A percentile compares a stretch with the other conserved stretches of the same genome.
phyloP scores from a whole-genome alignment of 2,113 vertebrate species.

The Clarias magur region DNA sequence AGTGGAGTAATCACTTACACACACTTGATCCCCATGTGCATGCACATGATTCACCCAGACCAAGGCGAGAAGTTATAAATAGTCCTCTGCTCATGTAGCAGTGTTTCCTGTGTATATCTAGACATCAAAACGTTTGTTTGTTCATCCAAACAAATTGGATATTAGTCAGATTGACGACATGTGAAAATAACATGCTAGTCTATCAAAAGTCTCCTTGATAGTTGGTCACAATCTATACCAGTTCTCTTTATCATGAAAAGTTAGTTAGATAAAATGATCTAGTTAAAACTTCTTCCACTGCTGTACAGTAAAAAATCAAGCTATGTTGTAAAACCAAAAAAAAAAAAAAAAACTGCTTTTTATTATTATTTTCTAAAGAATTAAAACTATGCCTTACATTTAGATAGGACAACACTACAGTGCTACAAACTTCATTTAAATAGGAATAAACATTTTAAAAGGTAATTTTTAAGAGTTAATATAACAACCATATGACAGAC shows the following conservation, averaged over 20 bases:
- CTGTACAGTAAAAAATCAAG: not conserved
- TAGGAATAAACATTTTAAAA: not conserved
- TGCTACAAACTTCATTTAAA: not conserved
- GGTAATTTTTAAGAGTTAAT: not conserved
- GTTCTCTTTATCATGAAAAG: not conserved
- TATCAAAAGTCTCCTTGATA: not conserved
- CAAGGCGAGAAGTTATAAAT: slow-evolving; percentile 65
- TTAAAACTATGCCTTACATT: not conserved
- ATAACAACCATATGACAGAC: not conserved
- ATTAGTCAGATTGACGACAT: not conserved
- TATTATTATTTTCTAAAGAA: not conserved
- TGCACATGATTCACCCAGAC: slow-evolving; percentile 8
- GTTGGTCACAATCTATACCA: not conserved
- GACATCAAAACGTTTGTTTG: not conserved
- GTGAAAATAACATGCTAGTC: not conserved
- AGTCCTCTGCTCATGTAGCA: slow-evolving; percentile 52
- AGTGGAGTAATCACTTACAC: slow-evolving; percentile 4
- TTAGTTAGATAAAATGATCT: not conserved
- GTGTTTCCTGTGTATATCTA: slow-evolving; percentile 39
- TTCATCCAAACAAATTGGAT: not conserved
- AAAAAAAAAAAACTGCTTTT: not conserved
- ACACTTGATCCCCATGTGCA: slow-evolving; percentile 33
- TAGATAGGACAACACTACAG: not conserved
- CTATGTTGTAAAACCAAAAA: not conserved
- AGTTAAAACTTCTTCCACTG: not conserved